Percentiles rank a stretch among this genome's conserved stretches.
Evolutionary conservation across 2,888 invertebrate genomes (phyloP).

Genomic region (Trichopoda pennipes): DNA sequence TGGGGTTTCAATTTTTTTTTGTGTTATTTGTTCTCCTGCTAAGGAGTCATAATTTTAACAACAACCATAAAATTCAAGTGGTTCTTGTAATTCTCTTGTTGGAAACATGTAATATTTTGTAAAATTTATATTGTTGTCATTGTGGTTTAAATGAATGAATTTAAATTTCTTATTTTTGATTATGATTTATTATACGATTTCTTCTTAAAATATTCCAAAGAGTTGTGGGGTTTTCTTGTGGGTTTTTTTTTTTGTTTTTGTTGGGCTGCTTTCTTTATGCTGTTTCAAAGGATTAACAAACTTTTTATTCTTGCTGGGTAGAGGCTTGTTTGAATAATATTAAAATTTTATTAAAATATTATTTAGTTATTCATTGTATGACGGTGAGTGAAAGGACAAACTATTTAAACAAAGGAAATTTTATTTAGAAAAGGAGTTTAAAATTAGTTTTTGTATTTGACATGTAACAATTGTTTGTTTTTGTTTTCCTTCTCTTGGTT

Average conservation of each 20-base stretch:
- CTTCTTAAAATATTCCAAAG: neutral
- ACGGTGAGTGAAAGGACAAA: neutral
- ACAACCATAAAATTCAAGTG: constrained; percentile 58
- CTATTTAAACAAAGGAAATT: constrained; percentile 21
- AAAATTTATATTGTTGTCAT: constrained; percentile 61
- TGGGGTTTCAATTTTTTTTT: constrained; percentile 26
- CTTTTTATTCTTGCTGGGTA: neutral
- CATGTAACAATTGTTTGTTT: constrained; percentile 8
- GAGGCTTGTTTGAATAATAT: constrained; percentile 28
- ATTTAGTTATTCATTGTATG: constrained; percentile 35
- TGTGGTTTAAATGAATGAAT: constrained; percentile 50
- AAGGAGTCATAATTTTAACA: constrained; percentile 37
- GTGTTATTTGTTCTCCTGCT: neutral
- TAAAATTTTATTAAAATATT: constrained; percentile 17
- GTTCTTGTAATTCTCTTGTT: constrained; percentile 53
- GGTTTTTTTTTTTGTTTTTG: neutral
- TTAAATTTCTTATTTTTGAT: constrained; percentile 55
- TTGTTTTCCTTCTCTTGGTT: too few relatives aligned
- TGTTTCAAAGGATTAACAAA: constrained; percentile 30
- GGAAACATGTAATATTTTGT: constrained; percentile 52
- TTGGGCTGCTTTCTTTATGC: neutral
- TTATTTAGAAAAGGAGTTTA: neutral
- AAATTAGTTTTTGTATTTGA: neutral
- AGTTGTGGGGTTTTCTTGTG: constrained; percentile 22
- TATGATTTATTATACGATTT: constrained; percentile 57